Conservation (phyloP, 2,797 vertebrate species). For the Psittacula derbiana region DNA sequence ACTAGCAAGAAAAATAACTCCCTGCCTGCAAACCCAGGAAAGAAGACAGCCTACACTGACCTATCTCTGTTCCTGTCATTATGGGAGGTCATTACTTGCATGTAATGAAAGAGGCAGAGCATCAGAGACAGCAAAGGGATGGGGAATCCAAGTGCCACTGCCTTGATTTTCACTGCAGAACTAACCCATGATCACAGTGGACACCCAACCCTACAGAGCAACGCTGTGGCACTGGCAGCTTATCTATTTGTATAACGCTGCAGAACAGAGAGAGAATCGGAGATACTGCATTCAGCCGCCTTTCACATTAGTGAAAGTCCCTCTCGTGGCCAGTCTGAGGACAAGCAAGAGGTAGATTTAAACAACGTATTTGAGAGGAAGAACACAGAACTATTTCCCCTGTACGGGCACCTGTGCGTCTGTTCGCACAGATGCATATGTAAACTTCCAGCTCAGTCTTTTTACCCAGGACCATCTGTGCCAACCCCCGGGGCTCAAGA, state of each 20-base stretch:
- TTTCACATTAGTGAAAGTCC: neutral
- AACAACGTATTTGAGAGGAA: neutral
- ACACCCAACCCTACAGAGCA: neutral
- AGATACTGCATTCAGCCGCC: neutral
- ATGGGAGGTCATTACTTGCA: neutral
- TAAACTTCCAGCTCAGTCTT: neutral
- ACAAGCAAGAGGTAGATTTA: neutral
- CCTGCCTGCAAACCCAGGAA: neutral
- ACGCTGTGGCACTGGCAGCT: neutral
- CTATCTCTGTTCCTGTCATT: neutral
- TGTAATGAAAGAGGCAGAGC: neutral
- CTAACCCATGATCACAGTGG: rapidly evolving
- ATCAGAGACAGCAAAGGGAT: neutral
- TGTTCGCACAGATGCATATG: rapidly evolving
- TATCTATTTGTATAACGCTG: rapidly evolving
- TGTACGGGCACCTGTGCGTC: neutral
- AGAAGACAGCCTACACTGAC: neutral
- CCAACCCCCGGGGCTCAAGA: neutral
- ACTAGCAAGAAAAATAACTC: neutral
- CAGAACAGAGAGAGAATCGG: rapidly evolving
- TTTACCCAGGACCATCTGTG: neutral
- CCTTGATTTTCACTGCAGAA: neutral
- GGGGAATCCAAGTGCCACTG: neutral
- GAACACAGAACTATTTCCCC: neutral
- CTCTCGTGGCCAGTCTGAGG: neutral